Evolutionary conservation across 2,888 invertebrate genomes (phyloP).

Genomic region (Ectemnius lituratus): DNA sequence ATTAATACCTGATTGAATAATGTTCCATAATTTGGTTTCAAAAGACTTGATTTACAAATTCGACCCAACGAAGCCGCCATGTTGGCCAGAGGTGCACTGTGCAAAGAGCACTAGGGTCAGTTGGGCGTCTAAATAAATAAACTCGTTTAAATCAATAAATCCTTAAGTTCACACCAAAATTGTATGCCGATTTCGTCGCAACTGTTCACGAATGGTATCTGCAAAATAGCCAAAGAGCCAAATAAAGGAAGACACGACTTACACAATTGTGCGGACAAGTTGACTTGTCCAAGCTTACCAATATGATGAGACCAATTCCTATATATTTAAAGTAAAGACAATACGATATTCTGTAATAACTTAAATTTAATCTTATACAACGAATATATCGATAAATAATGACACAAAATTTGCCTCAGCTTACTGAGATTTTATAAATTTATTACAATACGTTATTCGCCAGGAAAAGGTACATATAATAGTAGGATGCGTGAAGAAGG

Average conservation of each 20-base stretch:
- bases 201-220: background rate
- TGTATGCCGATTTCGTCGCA: background rate
- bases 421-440: too few relatives aligned
- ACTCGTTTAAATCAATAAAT: background rate
- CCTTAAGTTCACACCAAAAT: background rate
- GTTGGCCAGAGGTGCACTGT: slow-evolving; percentile 80
- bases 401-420: too few relatives aligned
- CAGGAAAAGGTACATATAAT: too few relatives aligned
- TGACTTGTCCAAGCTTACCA: slow-evolving; percentile 44
- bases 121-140: slow-evolving; percentile 27
- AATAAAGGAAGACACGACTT: slow-evolving; percentile 26
- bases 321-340: background rate
- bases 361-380: too few relatives aligned
- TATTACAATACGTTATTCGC: too few relatives aligned
- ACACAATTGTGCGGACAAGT: slow-evolving; percentile 39
- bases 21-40: slow-evolving; percentile 85
- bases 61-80: slow-evolving; percentile 94
- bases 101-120: slow-evolving; percentile 62
- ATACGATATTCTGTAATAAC: too few relatives aligned
- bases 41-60: slow-evolving; percentile 90
- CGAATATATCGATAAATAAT: too few relatives aligned
- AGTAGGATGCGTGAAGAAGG: too few relatives aligned
- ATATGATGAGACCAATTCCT: slow-evolving; percentile 29
- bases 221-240: background rate
- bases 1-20: slow-evolving; percentile 86